These are phyloP conservation scores for Periophthalmodon schlosseri DNA, from an alignment of 2,113 vertebrate genomes.

Conservation along the genomic window DNA sequence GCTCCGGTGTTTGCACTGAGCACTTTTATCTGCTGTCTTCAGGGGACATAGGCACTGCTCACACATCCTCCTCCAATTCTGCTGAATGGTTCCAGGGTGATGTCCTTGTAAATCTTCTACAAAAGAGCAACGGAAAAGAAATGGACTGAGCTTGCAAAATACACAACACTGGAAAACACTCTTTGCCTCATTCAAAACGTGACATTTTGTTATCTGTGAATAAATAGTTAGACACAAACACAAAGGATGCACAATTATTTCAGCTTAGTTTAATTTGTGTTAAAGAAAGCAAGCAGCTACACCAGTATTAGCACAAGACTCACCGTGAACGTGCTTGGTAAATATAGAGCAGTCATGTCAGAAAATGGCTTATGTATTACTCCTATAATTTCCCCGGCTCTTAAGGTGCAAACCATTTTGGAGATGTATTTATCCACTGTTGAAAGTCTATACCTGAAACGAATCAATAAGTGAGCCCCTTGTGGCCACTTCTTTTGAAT, in stretches of 20 bases:
- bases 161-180: not conserved
- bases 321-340: not conserved
- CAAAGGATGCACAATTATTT: not conserved
- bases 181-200: not conserved
- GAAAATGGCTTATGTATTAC: not conserved
- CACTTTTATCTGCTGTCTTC: slow-evolving; percentile 30
- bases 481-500: not conserved
- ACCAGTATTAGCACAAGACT: too few relatives aligned
- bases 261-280: not conserved
- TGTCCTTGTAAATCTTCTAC: slow-evolving; percentile 17
- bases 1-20: slow-evolving; percentile 1
- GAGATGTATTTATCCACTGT: too few relatives aligned
- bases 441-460: too few relatives aligned
- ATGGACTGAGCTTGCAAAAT: slow-evolving; percentile 3
- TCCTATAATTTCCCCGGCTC: too few relatives aligned
- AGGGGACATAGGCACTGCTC: slow-evolving; percentile 14
- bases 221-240: not conserved
- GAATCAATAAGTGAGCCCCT: not conserved
- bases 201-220: not conserved
- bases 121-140: not conserved
- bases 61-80: slow-evolving; percentile 6
- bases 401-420: too few relatives aligned
- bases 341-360: not conserved
- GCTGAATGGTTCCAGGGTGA: slow-evolving; percentile 27
- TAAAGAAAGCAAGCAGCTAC: not conserved